Conservation (phyloP, 2,113 vertebrate genomes). For the Leuciscus idus region DNA sequence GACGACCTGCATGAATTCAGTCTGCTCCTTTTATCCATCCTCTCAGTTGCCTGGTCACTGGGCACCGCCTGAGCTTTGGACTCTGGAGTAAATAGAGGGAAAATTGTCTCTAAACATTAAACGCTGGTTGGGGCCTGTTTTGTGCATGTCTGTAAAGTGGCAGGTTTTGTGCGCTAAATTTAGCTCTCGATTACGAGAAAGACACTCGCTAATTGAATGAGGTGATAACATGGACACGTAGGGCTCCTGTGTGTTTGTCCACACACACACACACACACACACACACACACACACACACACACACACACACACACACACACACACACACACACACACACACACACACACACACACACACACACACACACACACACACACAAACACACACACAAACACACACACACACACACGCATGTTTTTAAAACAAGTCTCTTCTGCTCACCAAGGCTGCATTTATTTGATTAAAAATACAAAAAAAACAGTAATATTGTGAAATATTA, state of each 20-base stretch:
- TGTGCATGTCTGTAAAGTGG: constrained; percentile 12
- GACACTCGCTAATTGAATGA: neutral
- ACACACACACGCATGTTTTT: too few species aligned
- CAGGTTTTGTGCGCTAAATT: neutral
- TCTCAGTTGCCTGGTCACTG: constrained; percentile 69
- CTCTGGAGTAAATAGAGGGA: constrained; percentile 52
- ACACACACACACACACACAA: too few species aligned
- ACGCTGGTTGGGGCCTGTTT: neutral
- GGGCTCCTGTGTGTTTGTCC: neutral
- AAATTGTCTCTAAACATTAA: constrained; percentile 40
- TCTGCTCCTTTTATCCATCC: constrained; percentile 37
- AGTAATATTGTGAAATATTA: too few species aligned
- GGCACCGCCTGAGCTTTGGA: constrained; percentile 52
- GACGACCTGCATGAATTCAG: neutral
- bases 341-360: neutral
- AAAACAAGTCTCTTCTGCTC: too few species aligned
- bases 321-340: too few species aligned
- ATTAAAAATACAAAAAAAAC: too few species aligned
- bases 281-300: too few species aligned
- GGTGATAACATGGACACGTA: neutral
- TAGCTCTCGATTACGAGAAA: constrained; percentile 24
- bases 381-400: too few species aligned
- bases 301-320: neutral
- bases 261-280: too few species aligned
- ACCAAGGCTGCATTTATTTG: too few species aligned